These are phyloP conservation scores for Mycetomoellerius zeteki DNA, from an alignment of 1,140 invertebrate genomes.

Conservation along the genomic window DNA sequence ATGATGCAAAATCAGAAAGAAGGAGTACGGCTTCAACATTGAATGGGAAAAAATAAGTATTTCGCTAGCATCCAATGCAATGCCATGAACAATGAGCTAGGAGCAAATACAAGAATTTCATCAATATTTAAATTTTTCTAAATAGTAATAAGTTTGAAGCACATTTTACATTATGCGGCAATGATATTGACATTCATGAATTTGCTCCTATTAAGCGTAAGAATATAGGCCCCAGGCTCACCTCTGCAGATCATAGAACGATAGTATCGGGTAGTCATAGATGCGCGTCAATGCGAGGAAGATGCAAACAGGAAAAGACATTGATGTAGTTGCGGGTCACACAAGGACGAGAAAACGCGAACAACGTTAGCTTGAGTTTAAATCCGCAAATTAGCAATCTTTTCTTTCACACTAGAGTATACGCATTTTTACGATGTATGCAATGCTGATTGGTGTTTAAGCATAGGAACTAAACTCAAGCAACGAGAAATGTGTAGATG, in stretches of 20 bases:
- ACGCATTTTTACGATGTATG: conserved; percentile 12
- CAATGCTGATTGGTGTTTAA: conserved; percentile 43
- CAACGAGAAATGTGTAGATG: conserved; percentile 67
- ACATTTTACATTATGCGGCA: not conserved
- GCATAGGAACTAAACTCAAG: conserved; percentile 72
- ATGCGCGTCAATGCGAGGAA: conserved; percentile 85
- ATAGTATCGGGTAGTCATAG: conserved; percentile 84
- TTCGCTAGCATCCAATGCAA: conserved; percentile 44
- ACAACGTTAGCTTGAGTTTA: conserved; percentile 73
- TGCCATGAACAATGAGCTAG: conserved; percentile 70
- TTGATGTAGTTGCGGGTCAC: conserved; percentile 78
- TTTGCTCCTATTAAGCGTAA: conserved; percentile 78
- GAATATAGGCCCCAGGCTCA: conserved; percentile 85
- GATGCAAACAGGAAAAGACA: conserved; percentile 86
- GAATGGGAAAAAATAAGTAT: conserved; percentile 38
- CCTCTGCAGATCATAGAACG: conserved; percentile 86
- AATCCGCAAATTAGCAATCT: conserved; percentile 50
- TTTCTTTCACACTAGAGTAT: conserved; percentile 25
- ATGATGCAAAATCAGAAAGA: conserved; percentile 50
- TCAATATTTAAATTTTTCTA: not conserved
- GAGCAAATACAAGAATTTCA: conserved; percentile 81
- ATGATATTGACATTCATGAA: conserved; percentile 68
- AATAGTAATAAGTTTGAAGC: not conserved
- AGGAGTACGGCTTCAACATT: not conserved
- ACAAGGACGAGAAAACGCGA: conserved; percentile 58